Evolutionary conservation across 2,113 vertebrate species (phyloP).

Genomic region (Halcyon senegalensis): DNA sequence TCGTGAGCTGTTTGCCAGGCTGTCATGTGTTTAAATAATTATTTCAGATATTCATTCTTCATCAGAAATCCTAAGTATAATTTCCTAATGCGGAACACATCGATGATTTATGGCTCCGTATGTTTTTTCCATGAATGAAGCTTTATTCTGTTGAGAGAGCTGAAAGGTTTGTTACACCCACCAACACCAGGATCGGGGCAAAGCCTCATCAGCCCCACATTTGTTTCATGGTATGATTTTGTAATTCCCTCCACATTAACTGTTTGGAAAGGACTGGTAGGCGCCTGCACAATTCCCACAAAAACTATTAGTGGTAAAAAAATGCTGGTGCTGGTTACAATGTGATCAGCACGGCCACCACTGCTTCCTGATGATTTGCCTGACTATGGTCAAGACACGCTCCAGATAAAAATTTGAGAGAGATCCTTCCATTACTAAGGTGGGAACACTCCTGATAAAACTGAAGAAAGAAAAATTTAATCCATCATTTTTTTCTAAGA

Average conservation of each 20-base stretch:
- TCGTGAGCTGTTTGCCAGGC: conserved; percentile 6
- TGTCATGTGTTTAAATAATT: conserved; percentile 61
- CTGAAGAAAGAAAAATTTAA: neutral
- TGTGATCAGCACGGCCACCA: neutral
- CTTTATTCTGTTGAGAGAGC: neutral
- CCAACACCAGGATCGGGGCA: neutral
- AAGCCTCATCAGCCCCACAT: neutral
- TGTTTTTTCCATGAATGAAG: neutral
- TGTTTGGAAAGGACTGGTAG: neutral
- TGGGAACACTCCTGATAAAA: neutral
- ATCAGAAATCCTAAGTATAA: conserved; percentile 30
- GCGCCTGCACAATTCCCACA: neutral
- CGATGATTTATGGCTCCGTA: neutral
- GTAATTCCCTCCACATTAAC: neutral
- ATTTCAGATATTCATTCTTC: conserved; percentile 49
- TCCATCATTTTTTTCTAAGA: neutral
- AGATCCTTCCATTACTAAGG: neutral
- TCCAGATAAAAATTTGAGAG: neutral
- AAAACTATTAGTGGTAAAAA: neutral
- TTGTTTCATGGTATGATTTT: neutral
- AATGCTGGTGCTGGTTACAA: neutral
- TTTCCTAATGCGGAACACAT: conserved; percentile 21
- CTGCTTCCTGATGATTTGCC: neutral
- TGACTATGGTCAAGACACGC: neutral
- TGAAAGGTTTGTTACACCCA: neutral